These are phyloP conservation scores for Eulithis prunata DNA, from an alignment of 2,888 invertebrate genomes.

Conservation along the genomic window DNA sequence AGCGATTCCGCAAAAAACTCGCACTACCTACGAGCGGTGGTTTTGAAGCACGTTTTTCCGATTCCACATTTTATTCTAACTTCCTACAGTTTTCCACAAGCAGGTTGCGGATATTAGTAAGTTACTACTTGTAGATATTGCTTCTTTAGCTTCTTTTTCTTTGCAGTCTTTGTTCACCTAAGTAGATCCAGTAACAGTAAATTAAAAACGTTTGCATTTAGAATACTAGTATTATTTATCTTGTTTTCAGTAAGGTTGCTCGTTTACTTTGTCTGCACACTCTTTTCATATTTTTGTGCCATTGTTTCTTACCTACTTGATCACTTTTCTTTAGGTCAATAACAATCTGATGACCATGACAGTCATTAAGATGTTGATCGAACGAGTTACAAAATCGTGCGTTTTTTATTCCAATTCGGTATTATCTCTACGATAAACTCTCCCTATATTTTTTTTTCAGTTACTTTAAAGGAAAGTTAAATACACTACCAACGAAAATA, in stretches of 20 bases:
- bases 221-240: constrained; percentile 12
- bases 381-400: too few relatives aligned
- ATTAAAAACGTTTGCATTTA: constrained; percentile 21
- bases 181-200: constrained; percentile 9
- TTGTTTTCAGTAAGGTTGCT: neutral
- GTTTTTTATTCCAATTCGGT: too few relatives aligned
- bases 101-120: constrained; percentile 24
- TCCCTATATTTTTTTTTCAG: too few relatives aligned
- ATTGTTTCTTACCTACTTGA: too few relatives aligned
- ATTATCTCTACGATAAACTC: too few relatives aligned
- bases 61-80: constrained; percentile 37
- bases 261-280: neutral
- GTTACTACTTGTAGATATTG: constrained; percentile 14
- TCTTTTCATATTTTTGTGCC: neutral
- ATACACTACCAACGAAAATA: neutral
- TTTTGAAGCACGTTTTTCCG: constrained; percentile 35
- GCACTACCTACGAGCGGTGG: constrained; percentile 12
- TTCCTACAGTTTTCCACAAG: constrained; percentile 24
- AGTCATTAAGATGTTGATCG: too few relatives aligned
- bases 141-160: neutral
- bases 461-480: neutral
- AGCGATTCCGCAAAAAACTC: constrained; percentile 6
- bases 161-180: neutral
- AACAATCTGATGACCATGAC: too few relatives aligned
- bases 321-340: too few relatives aligned